Evolutionary conservation across 2,888 invertebrate species (phyloP).

Genomic region (Campaea margaritaria): DNA sequence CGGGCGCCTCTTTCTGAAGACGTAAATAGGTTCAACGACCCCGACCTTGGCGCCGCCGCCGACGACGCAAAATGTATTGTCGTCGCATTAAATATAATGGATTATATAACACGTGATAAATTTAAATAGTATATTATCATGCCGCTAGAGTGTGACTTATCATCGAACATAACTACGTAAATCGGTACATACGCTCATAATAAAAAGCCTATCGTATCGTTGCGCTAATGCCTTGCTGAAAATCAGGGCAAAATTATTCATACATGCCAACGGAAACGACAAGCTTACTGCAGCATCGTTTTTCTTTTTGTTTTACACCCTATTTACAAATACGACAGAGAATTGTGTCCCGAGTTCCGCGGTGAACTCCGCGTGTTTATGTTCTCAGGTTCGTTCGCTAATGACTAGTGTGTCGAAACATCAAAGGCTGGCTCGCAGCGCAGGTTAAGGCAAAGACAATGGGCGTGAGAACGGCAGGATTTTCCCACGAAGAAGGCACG

Average conservation of each 20-base stretch:
- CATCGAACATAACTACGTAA: not conserved
- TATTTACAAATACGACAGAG: constrained; percentile 5
- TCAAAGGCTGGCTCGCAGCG: constrained; percentile 19
- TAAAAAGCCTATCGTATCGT: not conserved
- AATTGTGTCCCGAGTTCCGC: constrained; percentile 1
- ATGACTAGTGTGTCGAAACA: constrained; percentile 26
- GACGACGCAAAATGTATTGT: constrained; percentile 69
- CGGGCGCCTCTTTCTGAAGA: constrained; percentile 63
- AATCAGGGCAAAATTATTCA: constrained; percentile 5
- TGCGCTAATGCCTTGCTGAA: constrained; percentile 1
- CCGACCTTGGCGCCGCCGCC: constrained; percentile 76
- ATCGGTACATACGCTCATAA: no score
- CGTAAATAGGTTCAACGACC: constrained; percentile 79
- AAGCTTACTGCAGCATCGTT: not conserved
- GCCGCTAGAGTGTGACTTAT: constrained; percentile 11
- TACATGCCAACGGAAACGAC: not conserved
- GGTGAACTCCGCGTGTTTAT: constrained; percentile 12
- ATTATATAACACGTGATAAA: constrained; percentile 36
- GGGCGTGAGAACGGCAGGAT: constrained; percentile 30
- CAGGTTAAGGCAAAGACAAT: constrained; percentile 30
- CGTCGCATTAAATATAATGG: constrained; percentile 46
- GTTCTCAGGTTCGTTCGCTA: constrained; percentile 9
- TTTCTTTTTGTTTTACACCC: constrained; percentile 7
- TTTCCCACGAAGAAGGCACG: constrained; percentile 28
- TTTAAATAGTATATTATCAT: constrained; percentile 30